Conservation (phyloP, 2,113 vertebrate species). For the Callopanchax toddi region DNA sequence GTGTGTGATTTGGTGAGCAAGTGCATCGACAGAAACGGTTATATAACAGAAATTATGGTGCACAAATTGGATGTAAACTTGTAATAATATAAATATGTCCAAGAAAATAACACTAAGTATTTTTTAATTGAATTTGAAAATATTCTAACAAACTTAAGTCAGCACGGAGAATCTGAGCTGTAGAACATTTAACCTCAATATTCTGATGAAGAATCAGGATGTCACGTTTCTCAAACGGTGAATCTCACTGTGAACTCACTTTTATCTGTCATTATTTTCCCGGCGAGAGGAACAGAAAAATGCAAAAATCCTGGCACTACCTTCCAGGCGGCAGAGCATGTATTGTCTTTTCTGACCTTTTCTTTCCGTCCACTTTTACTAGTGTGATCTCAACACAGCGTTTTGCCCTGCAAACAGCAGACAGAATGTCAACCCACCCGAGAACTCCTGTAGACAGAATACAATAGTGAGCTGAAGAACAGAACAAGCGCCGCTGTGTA, state of each 20-base stretch:
- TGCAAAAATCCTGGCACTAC: not conserved
- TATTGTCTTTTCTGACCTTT: slow-evolving; percentile 8
- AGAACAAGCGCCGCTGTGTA: slow-evolving; percentile 16
- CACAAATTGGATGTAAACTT: not conserved
- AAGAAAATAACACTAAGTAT: not conserved
- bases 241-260: not conserved
- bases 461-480: slow-evolving; percentile 26
- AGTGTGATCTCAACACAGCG: not conserved
- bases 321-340: not conserved
- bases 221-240: no score
- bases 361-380: not conserved
- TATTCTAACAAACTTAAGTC: not conserved
- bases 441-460: slow-evolving; percentile 14
- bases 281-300: not conserved
- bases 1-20: not conserved
- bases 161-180: no score
- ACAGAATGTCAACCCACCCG: slow-evolving; percentile 10
- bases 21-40: not conserved
- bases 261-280: slow-evolving; percentile 9
- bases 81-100: not conserved
- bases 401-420: slow-evolving; percentile 10
- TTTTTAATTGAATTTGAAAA: not conserved
- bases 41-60: not conserved
- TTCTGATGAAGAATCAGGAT: no score
- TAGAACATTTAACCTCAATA: no score